Evolutionary conservation across 2,797 vertebrate genomes (phyloP).

Genomic region (Schizopygopsis pylzovi): DNA sequence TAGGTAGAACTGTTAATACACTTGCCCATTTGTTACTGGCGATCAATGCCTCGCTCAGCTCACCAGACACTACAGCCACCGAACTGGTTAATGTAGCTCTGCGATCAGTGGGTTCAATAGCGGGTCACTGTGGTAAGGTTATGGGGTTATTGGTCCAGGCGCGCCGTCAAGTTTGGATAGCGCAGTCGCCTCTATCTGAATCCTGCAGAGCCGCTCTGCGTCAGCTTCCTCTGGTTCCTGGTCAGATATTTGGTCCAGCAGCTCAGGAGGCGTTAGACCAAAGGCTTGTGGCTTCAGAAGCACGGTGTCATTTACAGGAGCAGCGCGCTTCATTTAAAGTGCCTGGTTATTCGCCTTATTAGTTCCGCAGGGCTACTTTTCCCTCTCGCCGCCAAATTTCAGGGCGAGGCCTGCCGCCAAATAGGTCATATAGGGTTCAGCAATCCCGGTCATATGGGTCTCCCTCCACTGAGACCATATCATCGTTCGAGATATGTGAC

Average conservation of each 20-base stretch:
- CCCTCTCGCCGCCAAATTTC: neutral
- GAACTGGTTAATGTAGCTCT: neutral
- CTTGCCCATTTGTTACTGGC: neutral
- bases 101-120: neutral
- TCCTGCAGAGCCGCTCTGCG: neutral
- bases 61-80: neutral
- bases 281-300: neutral
- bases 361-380: neutral
- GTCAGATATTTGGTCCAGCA: neutral
- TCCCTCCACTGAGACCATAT: neutral
- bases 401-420: neutral
- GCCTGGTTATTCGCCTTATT: neutral
- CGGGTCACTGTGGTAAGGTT: neutral
- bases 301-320: neutral
- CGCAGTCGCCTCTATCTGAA: neutral
- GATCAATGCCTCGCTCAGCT: neutral
- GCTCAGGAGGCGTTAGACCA: neutral
- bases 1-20: neutral
- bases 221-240: neutral
- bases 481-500: neutral
- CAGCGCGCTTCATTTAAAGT: neutral
- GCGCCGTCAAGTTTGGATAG: neutral
- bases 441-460: neutral
- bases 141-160: neutral
- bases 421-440: neutral